phyloP scores from a whole-genome alignment of 2,888 invertebrate genomes.

The Zeuzera pyrina region DNA sequence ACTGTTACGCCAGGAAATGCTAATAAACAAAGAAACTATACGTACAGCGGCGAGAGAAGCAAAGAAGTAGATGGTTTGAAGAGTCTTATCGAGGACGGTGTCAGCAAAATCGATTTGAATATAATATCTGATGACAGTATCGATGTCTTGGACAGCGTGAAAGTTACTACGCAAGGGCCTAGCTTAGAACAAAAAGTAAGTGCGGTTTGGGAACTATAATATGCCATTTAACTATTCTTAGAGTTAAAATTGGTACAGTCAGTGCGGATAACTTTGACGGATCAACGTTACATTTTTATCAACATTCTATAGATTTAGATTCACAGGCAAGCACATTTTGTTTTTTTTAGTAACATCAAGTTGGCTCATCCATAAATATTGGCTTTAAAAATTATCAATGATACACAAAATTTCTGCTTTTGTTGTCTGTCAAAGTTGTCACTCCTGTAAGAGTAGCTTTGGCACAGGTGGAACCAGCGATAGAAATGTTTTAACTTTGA shows the following conservation, averaged over 20 bases:
- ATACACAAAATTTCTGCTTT: too few relatives aligned
- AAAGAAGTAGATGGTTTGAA: slow-evolving; percentile 56
- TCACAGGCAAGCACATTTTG: background rate
- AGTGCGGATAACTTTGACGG: too few relatives aligned
- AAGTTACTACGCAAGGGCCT: slow-evolving; percentile 74
- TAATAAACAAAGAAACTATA: slow-evolving; percentile 34
- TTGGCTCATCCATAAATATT: background rate
- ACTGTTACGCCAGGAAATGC: slow-evolving; percentile 7
- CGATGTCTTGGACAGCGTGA: slow-evolving; percentile 27
- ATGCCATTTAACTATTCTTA: background rate
- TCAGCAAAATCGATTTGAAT: slow-evolving; percentile 54
- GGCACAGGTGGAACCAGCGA: too few relatives aligned
- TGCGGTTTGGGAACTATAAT: slow-evolving; percentile 3
- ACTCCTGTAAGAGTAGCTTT: too few relatives aligned
- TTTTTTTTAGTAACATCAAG: background rate
- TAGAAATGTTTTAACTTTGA: too few relatives aligned
- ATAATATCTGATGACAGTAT: slow-evolving; percentile 49
- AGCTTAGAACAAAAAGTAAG: slow-evolving; percentile 77
- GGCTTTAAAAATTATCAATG: too few relatives aligned
- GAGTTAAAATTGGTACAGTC: too few relatives aligned
- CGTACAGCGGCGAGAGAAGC: slow-evolving; percentile 49
- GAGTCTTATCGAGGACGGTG: slow-evolving; percentile 59
- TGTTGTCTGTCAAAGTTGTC: too few relatives aligned
- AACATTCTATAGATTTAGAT: background rate
- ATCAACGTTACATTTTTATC: too few relatives aligned